These are phyloP conservation scores for Pelodytes ibericus DNA, from an alignment of 2,797 vertebrate species.

Conservation along the genomic window DNA sequence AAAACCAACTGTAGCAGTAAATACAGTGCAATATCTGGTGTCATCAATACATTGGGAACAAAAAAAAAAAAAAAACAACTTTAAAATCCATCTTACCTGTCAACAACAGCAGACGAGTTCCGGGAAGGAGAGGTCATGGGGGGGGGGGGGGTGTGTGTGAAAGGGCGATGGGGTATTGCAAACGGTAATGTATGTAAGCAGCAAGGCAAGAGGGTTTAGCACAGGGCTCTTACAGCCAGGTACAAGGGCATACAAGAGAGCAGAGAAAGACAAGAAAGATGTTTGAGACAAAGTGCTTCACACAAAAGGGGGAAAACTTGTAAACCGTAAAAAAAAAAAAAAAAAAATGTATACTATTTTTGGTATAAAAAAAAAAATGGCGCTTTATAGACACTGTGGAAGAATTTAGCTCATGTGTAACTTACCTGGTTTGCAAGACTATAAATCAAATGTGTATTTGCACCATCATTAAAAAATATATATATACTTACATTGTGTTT, in stretches of 20 bases:
- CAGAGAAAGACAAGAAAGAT: background rate
- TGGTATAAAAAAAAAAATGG: no score
- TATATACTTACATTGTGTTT: conserved; percentile 80
- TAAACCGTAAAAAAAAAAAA: background rate
- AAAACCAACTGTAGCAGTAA: conserved; percentile 68
- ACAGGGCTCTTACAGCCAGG: background rate
- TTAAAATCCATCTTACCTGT: conserved; percentile 83
- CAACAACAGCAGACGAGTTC: conserved; percentile 66
- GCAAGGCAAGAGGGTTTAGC: conserved; percentile 1
- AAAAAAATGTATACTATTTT: background rate
- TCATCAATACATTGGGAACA: conserved; percentile 74
- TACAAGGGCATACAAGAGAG: conserved; percentile 7
- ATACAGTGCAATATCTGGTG: conserved; percentile 70
- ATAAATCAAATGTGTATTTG: conserved; percentile 71
- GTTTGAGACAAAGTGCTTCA: conserved; percentile 36
- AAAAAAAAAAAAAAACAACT: conserved; percentile 75
- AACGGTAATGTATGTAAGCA: conserved; percentile 9
- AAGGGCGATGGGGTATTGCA: conserved; percentile 18
- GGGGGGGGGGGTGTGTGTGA: conserved; percentile 12
- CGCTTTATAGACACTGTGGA: no score
- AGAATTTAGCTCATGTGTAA: conserved; percentile 59
- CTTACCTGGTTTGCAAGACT: conserved; percentile 80
- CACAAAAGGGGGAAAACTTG: background rate
- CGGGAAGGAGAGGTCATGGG: conserved; percentile 53
- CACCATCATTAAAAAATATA: conserved; percentile 67